A percentile compares a stretch with the other conserved stretches of the same genome.
Evolutionary conservation across 2,113 vertebrate genomes (phyloP).

Genomic region (Myotis lucifugus): DNA sequence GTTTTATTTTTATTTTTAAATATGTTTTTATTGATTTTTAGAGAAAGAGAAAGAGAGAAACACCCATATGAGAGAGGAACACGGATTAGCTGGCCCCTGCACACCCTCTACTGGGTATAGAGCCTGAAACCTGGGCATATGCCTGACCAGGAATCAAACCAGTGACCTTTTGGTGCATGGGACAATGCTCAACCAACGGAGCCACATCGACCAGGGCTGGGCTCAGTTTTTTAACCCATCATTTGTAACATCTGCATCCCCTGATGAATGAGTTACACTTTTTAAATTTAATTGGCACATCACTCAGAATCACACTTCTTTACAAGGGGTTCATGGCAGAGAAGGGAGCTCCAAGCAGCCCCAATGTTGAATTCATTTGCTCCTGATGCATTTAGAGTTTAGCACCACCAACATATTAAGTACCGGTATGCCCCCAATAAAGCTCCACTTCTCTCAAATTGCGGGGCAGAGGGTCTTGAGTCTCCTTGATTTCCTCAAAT

Average conservation of each 20-base stretch:
- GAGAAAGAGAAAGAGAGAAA: too few relatives aligned
- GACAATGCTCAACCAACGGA: too few relatives aligned
- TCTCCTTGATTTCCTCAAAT: neutral
- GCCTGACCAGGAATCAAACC: too few relatives aligned
- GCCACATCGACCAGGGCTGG: too few relatives aligned
- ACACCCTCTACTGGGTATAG: too few relatives aligned
- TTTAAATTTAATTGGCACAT: conserved; percentile 22
- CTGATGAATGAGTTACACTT: neutral
- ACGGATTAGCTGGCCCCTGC: too few relatives aligned
- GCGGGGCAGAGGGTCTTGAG: too few relatives aligned
- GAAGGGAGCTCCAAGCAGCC: neutral
- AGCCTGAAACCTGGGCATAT: too few relatives aligned
- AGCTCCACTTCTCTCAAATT: neutral
- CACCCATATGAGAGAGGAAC: too few relatives aligned
- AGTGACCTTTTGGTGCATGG: too few relatives aligned
- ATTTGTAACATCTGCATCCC: neutral
- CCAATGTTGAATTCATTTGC: neutral
- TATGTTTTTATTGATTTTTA: too few relatives aligned
- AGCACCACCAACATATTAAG: neutral
- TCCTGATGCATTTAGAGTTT: neutral
- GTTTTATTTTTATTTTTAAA: neutral
- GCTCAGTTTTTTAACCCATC: neutral
- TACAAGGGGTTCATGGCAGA: neutral
- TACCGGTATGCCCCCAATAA: neutral
- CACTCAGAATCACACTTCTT: neutral